Evolutionary conservation across 2,113 vertebrate species (phyloP), one percentile per base, ranked within the genome.

Genomic region (Mystacornis crossleyi): DNA sequence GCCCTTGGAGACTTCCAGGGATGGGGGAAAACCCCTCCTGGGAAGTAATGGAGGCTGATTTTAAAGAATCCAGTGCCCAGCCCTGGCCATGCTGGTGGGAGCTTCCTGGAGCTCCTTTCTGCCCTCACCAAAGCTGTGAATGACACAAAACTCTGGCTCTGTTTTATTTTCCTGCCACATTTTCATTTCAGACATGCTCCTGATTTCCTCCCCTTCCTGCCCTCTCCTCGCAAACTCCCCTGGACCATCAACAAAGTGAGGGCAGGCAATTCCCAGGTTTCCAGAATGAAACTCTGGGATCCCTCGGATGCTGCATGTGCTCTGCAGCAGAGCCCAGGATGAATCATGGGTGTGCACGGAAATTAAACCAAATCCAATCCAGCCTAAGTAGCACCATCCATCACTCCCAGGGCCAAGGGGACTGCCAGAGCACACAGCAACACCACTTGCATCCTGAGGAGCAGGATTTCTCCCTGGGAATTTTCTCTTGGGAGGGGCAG

Each of bases 301-400:
- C 45, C 47, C 78, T 57, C 0, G 6, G n/a, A 53, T 6, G 81
- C 92, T 78, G 92, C 72, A 43, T 83, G 80, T 90, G 88, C 90
- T 83, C 66, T 55, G 70, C 86, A 79, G 95, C 90, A 84, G 86
- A 40, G 51, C 83, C 61, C 7, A 36, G 74, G 79, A 71, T 89
- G 91, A 94, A 70, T 87, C 91, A 75, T 58, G 84, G 89, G 91
- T 69, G 92, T 88, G 91, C 86, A n/a, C 26, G 25, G 93, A 87
- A 95, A 97, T 89, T 31, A 93, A 96, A 90, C 67, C 95, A 86
- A 78, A 92, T 48, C 81, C 94, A 94, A 77, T 38, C 45, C 79
- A 79, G 87, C 25, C 95, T 79, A 54, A 95, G 87, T 10, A 73
- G 65, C n/a, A 45, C 89, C 79, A 94, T 93, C 86, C 91, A 91